Conservation (phyloP, 2,113 vertebrate genomes). For the Azemiops feae region DNA sequence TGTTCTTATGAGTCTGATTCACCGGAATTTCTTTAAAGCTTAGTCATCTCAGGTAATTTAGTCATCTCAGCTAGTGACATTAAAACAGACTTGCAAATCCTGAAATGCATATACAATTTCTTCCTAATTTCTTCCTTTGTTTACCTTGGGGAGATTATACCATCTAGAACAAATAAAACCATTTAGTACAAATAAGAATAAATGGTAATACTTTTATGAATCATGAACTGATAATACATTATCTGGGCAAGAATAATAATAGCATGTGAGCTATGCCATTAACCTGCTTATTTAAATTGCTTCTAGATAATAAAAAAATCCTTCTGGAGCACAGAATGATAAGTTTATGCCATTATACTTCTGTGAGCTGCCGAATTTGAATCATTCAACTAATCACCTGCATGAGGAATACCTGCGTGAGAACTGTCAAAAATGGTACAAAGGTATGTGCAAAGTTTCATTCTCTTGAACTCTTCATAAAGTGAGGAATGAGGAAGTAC, state of each 20-base stretch:
- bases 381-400: neutral
- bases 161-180: constrained; percentile 25
- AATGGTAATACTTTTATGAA: constrained; percentile 31
- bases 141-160: neutral
- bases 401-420: neutral
- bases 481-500: neutral
- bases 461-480: neutral
- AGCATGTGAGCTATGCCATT: constrained; percentile 45
- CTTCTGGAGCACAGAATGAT: neutral
- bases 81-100: constrained; percentile 11
- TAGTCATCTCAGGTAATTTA: neutral
- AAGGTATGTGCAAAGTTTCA: neutral
- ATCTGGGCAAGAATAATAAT: constrained; percentile 51
- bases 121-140: neutral
- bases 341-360: neutral
- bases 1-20: neutral
- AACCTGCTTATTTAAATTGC: constrained; percentile 30
- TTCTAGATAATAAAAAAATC: constrained; percentile 44
- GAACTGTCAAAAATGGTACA: neutral
- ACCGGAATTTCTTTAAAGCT: neutral
- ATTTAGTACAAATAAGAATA: constrained; percentile 25
- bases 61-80: neutral
- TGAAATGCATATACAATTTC: neutral
- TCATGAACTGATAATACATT: constrained; percentile 44
- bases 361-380: neutral